Percentiles rank a stretch among this genome's conserved stretches.
phyloP scores from a whole-genome alignment of 2,113 vertebrate genomes.

The Tragelaphus buxtoni region DNA sequence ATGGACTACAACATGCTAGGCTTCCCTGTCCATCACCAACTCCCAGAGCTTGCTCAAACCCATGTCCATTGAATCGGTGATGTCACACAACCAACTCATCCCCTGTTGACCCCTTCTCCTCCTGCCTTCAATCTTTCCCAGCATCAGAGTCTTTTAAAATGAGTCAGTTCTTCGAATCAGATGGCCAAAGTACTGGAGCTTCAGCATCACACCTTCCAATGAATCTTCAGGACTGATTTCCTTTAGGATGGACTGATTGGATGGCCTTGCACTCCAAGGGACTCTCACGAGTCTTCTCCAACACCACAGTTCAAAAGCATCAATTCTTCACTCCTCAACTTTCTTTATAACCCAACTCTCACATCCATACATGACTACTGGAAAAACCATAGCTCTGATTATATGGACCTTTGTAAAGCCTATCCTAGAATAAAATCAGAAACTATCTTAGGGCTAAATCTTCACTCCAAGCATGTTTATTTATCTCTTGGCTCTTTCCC shows the following conservation, averaged over 20 bases:
- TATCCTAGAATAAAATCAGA: background rate
- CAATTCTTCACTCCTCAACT: background rate
- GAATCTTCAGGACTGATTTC: background rate
- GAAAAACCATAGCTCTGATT: background rate
- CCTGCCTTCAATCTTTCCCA: background rate
- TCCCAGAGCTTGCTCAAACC: background rate
- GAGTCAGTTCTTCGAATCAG: accelerated
- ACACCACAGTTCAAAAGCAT: background rate
- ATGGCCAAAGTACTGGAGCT: background rate
- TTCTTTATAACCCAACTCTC: background rate
- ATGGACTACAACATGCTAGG: background rate
- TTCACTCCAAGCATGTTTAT: background rate
- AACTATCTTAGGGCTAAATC: background rate
- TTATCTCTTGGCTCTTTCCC: background rate
- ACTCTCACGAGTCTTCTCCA: background rate
- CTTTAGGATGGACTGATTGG: background rate
- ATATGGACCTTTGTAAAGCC: background rate
- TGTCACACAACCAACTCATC: background rate
- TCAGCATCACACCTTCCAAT: background rate
- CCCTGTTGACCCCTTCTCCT: background rate
- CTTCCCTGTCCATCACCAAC: background rate
- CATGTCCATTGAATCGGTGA: background rate
- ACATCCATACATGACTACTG: background rate
- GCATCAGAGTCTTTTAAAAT: background rate
- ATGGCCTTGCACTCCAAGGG: background rate